Evolutionary conservation across 2,888 invertebrate species (phyloP).

Genomic region (Osmoderma eremita): DNA sequence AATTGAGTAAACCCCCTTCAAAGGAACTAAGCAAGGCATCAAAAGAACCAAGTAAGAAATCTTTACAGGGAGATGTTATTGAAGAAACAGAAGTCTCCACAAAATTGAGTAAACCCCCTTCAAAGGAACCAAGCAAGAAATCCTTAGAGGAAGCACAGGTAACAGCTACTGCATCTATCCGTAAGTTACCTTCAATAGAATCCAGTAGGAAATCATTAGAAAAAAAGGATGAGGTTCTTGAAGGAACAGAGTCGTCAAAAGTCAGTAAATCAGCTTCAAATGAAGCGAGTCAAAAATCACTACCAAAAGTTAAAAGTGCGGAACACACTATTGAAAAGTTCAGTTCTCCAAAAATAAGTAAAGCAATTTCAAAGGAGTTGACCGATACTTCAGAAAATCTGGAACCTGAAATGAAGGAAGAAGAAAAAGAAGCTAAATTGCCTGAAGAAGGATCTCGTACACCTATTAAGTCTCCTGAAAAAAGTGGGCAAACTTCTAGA

Average conservation of each 20-base stretch:
- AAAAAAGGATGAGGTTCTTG: too few relatives aligned
- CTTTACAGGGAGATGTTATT: neutral
- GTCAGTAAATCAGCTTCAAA: constrained; percentile 4
- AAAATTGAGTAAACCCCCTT: neutral
- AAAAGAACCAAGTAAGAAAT: constrained; percentile 10
- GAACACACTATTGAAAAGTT: too few relatives aligned
- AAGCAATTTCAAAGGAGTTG: too few relatives aligned
- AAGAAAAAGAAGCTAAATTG: too few relatives aligned
- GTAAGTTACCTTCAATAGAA: neutral
- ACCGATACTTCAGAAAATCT: too few relatives aligned
- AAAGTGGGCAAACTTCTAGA: neutral
- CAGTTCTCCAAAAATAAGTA: too few relatives aligned
- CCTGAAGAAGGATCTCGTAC: too few relatives aligned
- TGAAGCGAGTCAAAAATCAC: neutral
- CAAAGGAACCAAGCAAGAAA: neutral
- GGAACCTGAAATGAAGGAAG: too few relatives aligned
- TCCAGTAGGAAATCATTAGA: neutral
- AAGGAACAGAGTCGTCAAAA: neutral
- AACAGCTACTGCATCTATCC: neutral
- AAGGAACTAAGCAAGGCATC: too few relatives aligned
- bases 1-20: neutral
- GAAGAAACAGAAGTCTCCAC: neutral
- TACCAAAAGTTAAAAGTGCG: neutral
- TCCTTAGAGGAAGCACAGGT: neutral
- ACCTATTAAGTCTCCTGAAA: neutral